Evolutionary conservation across 2,888 invertebrate species (phyloP).

Genomic region (Lochmaea capreae): DNA sequence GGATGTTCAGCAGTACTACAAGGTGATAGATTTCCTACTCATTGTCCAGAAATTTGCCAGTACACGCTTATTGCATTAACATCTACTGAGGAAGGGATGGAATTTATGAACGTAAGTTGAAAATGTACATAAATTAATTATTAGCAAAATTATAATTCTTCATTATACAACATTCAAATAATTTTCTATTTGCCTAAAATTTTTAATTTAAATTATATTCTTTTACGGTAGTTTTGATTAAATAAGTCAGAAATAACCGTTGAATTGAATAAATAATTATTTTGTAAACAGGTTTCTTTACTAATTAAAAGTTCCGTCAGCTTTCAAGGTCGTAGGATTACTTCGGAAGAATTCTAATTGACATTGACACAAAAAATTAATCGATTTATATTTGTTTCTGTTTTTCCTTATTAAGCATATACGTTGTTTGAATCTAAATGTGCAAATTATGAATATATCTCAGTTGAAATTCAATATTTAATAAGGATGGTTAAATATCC

Average conservation of each 20-base stretch:
- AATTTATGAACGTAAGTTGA: conserved; percentile 77
- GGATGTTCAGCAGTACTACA: conserved; percentile 78
- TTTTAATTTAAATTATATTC: too few relatives aligned
- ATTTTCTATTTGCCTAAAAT: too few relatives aligned
- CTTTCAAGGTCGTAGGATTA: neutral
- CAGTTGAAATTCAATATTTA: neutral
- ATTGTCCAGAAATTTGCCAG: conserved; percentile 80
- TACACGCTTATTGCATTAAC: conserved; percentile 83
- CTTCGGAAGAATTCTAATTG: neutral
- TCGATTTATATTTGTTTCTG: neutral
- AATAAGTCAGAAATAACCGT: too few relatives aligned
- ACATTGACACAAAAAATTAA: neutral
- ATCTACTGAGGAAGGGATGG: conserved; percentile 82
- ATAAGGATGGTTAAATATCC: neutral
- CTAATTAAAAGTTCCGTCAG: neutral
- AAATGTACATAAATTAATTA: neutral
- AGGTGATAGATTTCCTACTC: conserved; percentile 63
- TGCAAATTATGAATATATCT: neutral
- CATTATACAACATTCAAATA: too few relatives aligned
- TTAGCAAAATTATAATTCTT: too few relatives aligned
- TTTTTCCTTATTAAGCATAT: neutral
- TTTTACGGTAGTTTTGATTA: too few relatives aligned
- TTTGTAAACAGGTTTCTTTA: neutral
- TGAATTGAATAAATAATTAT: neutral
- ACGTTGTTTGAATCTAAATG: conserved; percentile 13